Conservation (phyloP, 2,113 vertebrate species). For the Vidua chalybeata region DNA sequence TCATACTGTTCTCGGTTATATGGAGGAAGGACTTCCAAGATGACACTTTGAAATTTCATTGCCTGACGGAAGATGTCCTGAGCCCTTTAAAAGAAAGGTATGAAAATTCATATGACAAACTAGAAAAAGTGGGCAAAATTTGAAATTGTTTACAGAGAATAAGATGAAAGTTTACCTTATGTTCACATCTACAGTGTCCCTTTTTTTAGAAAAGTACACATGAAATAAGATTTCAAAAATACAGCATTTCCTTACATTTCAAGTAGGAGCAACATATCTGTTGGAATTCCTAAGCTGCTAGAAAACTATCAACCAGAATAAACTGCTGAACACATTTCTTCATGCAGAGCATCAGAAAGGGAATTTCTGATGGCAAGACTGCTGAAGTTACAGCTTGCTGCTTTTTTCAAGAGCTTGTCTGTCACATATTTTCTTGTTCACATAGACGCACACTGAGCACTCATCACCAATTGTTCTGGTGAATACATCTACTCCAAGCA, state of each 20-base stretch:
- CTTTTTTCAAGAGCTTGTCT: background rate
- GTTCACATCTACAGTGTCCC: rapidly evolving
- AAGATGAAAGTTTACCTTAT: background rate
- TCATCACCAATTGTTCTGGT: background rate
- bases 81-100: slow-evolving; percentile 76
- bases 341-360: background rate
- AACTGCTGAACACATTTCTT: background rate
- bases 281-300: background rate
- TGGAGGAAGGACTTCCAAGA: slow-evolving; percentile 84
- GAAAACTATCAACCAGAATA: background rate
- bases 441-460: background rate
- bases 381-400: background rate
- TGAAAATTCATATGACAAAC: background rate
- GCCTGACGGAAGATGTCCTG: slow-evolving; percentile 94
- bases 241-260: background rate
- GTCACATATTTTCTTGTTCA: background rate
- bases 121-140: background rate
- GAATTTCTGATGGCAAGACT: background rate
- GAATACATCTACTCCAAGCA: background rate
- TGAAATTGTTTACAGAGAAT: background rate
- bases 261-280: background rate
- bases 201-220: background rate
- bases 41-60: slow-evolving; percentile 83
- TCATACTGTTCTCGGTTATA: slow-evolving; percentile 88
- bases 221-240: background rate